Percentiles rank a stretch among this genome's conserved stretches.
phyloP scores from a whole-genome alignment of 2,888 invertebrate genomes.

The Tachina fera region DNA sequence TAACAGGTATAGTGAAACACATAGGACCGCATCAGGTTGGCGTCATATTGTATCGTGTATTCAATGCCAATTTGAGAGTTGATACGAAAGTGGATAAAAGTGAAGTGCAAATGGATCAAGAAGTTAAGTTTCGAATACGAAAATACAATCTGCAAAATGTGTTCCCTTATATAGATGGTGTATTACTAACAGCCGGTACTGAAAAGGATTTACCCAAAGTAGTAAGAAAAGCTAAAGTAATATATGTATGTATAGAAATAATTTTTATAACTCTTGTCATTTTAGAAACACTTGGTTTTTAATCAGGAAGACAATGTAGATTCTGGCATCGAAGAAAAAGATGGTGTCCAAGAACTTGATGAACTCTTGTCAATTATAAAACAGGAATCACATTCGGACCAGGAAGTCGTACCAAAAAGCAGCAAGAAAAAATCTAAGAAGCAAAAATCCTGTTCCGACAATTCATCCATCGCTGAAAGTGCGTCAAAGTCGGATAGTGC shows the following conservation, averaged over 20 bases:
- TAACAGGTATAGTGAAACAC: slow-evolving; percentile 86
- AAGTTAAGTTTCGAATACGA: slow-evolving; percentile 80
- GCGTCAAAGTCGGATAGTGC: background rate
- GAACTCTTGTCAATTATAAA: slow-evolving; percentile 76
- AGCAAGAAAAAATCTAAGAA: slow-evolving; percentile 41
- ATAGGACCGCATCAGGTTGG: slow-evolving; percentile 84
- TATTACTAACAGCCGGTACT: slow-evolving; percentile 73
- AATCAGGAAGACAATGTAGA: slow-evolving; percentile 62
- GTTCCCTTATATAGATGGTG: slow-evolving; percentile 82
- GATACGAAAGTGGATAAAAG: slow-evolving; percentile 74
- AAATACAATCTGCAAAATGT: slow-evolving; percentile 79
- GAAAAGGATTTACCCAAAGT: slow-evolving; percentile 17
- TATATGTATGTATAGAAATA: background rate
- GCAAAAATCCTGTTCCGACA: background rate
- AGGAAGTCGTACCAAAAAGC: background rate
- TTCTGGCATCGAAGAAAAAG: slow-evolving; percentile 72
- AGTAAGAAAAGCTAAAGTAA: slow-evolving; percentile 33
- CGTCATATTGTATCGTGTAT: slow-evolving; percentile 86
- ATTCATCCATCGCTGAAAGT: background rate
- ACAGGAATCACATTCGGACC: slow-evolving; percentile 69
- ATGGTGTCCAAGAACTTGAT: slow-evolving; percentile 73
- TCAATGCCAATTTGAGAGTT: slow-evolving; percentile 86
- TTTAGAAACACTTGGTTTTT: slow-evolving; percentile 72
- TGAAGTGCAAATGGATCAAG: slow-evolving; percentile 82
- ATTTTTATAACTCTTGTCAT: background rate